phyloP scores from a whole-genome alignment of 2,113 vertebrate species.

The Neogale vison region DNA sequence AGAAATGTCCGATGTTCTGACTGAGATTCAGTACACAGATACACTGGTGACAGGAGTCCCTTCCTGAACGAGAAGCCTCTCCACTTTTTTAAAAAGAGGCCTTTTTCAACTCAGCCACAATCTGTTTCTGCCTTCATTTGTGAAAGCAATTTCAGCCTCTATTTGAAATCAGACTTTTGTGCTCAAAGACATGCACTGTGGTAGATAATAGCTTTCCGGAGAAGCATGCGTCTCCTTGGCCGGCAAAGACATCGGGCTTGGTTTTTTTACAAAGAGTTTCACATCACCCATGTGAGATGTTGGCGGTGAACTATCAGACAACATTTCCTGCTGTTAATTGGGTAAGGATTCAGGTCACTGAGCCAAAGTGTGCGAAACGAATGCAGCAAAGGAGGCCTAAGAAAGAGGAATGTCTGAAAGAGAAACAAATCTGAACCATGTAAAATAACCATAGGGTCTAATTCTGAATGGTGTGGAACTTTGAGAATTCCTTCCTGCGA shows the following conservation, averaged over 20 bases:
- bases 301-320: conserved; percentile 36
- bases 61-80: not conserved
- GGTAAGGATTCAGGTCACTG: conserved; percentile 37
- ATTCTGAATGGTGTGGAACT: not conserved
- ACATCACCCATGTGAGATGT: not conserved
- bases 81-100: not conserved
- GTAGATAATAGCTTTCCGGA: conserved; percentile 46
- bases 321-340: conserved; percentile 63
- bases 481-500: not conserved
- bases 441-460: not conserved
- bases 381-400: not conserved
- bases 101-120: conserved; percentile 17
- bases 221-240: conserved; percentile 20
- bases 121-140: conserved; percentile 59
- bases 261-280: conserved; percentile 30
- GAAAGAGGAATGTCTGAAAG: not conserved
- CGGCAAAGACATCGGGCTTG: not conserved
- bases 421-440: not conserved
- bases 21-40: not conserved
- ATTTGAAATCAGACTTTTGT: conserved; percentile 49
- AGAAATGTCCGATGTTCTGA: not conserved
- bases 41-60: not conserved
- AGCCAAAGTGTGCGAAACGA: not conserved
- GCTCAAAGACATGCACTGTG: not conserved
- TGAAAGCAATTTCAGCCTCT: conserved; percentile 43